Evolutionary conservation across 2,113 vertebrate species (phyloP), one percentile per base, ranked within the genome.

Genomic region (Oncorhynchus kisutch): DNA sequence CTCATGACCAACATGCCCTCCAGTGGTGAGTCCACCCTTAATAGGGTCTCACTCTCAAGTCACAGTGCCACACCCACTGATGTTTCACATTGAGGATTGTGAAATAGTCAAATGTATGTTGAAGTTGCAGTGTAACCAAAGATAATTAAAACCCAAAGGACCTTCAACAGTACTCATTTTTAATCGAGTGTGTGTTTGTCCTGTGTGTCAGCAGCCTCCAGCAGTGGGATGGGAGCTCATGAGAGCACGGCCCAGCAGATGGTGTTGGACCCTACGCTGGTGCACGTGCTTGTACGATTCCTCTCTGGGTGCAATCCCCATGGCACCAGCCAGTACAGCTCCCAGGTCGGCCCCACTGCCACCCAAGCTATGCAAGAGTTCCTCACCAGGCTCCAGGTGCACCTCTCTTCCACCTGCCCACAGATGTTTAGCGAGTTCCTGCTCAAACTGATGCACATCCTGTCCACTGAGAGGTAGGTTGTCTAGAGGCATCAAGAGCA

Each of bases 391-490:
- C 93, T 99, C 77, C 98, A 99, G 92, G 97, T 99, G 51, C 98
- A 99, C 87, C 94, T 99, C 80, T 99, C 97, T 82, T 96, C 97
- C 88, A 94, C 95, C 71, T 96, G 95, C 88, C 97, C 98, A 64
- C 97, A 99, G 87, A 97, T 99, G 94, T 99, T 99, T 91, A 99
- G 97, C 92, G 97, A 99, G 94, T 98, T 99, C 93, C 94, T 99
- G 80, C 92, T 99, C 70, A 97, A 97, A 82, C 92, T 99, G 64
- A 94, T 99, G 91, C 98, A 99, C 91, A 99, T 98, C 91, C 93
- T 99, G 86, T 98, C 98, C 70, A 96, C 95, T 49, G 98, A 99
- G 91, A 97, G 98, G 97, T 99, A 94, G 20, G 25, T 72, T 27
- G 16, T 14, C 51, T 5, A 18, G 16, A 54, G 16, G 18, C 51